Evolutionary conservation across 2,888 invertebrate species (phyloP).

Genomic region (Enchytraeus crypticus): DNA sequence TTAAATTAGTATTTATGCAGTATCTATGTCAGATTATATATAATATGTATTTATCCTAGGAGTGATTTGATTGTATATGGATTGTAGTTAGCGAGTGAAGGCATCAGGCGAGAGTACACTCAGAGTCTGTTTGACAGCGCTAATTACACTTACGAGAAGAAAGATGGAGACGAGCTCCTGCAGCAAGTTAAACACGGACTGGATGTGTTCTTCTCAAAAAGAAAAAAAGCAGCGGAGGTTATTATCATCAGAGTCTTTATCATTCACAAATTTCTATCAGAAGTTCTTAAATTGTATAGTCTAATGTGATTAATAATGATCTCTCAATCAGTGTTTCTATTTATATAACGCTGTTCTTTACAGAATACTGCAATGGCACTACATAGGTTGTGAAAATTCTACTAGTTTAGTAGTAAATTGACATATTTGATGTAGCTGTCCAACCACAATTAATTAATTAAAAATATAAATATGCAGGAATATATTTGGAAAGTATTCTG

Average conservation of each 20-base stretch:
- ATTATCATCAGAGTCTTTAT: background rate
- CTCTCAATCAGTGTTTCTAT: too few species aligned
- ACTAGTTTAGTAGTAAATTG: too few species aligned
- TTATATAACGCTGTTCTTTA: too few species aligned
- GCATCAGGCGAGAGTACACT: constrained; percentile 46
- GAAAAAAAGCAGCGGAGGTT: constrained; percentile 45
- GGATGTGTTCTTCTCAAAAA: constrained; percentile 42
- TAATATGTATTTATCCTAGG: background rate
- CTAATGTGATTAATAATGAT: too few species aligned
- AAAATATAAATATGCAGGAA: too few species aligned
- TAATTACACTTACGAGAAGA: constrained; percentile 43
- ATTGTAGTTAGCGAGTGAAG: constrained; percentile 47
- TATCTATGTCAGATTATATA: background rate
- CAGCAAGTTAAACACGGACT: constrained; percentile 41
- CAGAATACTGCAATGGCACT: too few species aligned
- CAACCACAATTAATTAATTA: too few species aligned
- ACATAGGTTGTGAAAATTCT: too few species aligned
- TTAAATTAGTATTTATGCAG: background rate
- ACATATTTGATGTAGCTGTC: too few species aligned
- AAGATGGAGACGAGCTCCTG: constrained; percentile 43
- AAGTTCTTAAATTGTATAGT: background rate
- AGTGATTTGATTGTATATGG: background rate
- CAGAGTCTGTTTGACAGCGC: constrained; percentile 46
- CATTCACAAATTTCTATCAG: background rate
- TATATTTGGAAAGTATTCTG: too few species aligned